Percentiles rank a stretch among this genome's conserved stretches.
Conservation (phyloP, 2,888 invertebrate genomes). For the Tipula vernalis region DNA sequence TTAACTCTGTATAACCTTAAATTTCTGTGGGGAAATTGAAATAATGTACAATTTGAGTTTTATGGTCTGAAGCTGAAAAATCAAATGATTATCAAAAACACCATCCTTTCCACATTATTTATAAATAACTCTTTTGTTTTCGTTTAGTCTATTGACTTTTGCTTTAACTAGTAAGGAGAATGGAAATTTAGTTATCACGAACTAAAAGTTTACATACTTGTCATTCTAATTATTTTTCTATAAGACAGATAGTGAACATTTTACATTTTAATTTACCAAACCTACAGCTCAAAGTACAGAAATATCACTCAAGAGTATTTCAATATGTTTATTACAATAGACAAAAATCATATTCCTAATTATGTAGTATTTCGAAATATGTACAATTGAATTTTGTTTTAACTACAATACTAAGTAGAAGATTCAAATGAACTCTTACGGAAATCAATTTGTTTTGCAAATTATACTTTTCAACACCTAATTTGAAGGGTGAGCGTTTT, state of each 20-base stretch:
- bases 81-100: neutral
- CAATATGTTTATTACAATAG: too few species aligned
- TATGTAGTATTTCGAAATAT: too few species aligned
- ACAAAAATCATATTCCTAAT: too few species aligned
- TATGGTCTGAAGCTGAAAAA: neutral
- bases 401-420: too few species aligned
- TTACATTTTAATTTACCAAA: neutral
- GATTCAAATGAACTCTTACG: too few species aligned
- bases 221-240: neutral
- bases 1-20: neutral
- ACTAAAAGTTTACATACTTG: too few species aligned
- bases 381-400: too few species aligned
- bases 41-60: neutral
- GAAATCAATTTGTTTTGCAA: too few species aligned
- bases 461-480: too few species aligned
- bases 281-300: neutral
- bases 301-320: neutral
- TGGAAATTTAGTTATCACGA: neutral
- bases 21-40: neutral
- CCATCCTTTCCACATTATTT: neutral
- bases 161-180: neutral
- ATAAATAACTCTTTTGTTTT: too few species aligned
- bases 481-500: too few species aligned
- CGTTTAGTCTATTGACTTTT: neutral
- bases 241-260: neutral